These are phyloP conservation scores for Herpetotheres cachinnans DNA, from an alignment of 2,113 vertebrate genomes.

Conservation along the genomic window DNA sequence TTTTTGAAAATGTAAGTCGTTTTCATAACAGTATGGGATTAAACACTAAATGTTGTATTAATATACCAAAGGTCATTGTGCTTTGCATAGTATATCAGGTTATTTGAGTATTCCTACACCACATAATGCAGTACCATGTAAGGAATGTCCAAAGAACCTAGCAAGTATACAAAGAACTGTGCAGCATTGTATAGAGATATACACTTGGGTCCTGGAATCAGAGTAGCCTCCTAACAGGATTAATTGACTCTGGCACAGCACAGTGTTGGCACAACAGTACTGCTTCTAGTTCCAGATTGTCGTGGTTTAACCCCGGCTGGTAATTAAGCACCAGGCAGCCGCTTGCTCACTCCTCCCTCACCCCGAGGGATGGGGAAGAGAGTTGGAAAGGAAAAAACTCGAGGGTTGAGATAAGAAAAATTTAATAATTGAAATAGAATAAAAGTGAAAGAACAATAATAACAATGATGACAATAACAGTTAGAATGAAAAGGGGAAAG, in stretches of 20 bases:
- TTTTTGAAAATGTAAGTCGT: conserved; percentile 35
- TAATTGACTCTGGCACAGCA: neutral
- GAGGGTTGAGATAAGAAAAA: too few species aligned
- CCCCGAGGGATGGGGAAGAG: too few species aligned
- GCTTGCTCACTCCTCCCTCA: too few species aligned
- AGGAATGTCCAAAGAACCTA: neutral
- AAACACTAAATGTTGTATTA: conserved; percentile 13
- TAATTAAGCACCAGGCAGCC: too few species aligned
- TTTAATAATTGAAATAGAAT: too few species aligned
- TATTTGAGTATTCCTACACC: neutral
- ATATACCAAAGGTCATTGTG: neutral
- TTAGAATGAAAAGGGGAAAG: too few species aligned
- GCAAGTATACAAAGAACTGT: neutral
- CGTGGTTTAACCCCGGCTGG: too few species aligned
- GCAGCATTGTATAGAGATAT: neutral
- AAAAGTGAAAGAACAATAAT: too few species aligned
- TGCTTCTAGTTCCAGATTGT: neutral
- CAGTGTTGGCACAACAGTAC: neutral
- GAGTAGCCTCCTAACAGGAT: neutral
- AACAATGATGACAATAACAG: too few species aligned
- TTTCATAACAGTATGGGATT: conserved; percentile 6
- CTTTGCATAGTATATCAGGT: neutral
- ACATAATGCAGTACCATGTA: neutral
- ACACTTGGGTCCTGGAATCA: neutral
- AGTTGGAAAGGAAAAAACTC: too few species aligned